Conservation (phyloP, 2,888 invertebrate genomes). For the Diaperis boleti region DNA sequence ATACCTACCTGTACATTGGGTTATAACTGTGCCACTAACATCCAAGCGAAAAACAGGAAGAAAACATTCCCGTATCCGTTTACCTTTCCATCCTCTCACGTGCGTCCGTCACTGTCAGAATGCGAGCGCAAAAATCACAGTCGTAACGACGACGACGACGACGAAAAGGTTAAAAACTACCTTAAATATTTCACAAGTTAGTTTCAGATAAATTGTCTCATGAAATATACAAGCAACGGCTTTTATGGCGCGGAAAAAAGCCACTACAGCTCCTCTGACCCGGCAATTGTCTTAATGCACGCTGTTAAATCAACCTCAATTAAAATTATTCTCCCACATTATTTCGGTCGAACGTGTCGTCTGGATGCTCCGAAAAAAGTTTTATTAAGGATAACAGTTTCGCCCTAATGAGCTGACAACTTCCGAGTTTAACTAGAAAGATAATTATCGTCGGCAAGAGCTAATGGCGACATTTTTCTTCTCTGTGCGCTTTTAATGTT, state of each 20-base stretch:
- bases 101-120: conserved; percentile 47
- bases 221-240: conserved; percentile 57
- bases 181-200: conserved; percentile 59
- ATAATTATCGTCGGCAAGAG: conserved; percentile 31
- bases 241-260: conserved; percentile 49
- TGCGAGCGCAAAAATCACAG: conserved; percentile 52
- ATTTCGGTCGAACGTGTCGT: conserved; percentile 17
- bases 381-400: conserved; percentile 27
- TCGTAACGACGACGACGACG: conserved; percentile 47
- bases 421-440: conserved; percentile 27
- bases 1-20: no score
- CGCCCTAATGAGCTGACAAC: conserved; percentile 34
- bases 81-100: conserved; percentile 45
- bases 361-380: conserved; percentile 9
- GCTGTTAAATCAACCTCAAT: conserved; percentile 22
- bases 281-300: conserved; percentile 42
- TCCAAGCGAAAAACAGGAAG: no score
- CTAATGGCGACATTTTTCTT: conserved; percentile 36
- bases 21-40: no score
- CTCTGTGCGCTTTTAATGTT: conserved; percentile 22
- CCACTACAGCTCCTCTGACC: conserved; percentile 43
- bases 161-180: conserved; percentile 56
- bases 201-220: conserved; percentile 58
- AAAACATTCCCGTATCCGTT: conserved; percentile 49
- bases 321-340: conserved; percentile 20